A percentile compares a stretch with the other conserved stretches of the same genome.
These are phyloP conservation scores for Promerops cafer DNA, from an alignment of 2,113 vertebrate genomes.

Conservation along the genomic window DNA sequence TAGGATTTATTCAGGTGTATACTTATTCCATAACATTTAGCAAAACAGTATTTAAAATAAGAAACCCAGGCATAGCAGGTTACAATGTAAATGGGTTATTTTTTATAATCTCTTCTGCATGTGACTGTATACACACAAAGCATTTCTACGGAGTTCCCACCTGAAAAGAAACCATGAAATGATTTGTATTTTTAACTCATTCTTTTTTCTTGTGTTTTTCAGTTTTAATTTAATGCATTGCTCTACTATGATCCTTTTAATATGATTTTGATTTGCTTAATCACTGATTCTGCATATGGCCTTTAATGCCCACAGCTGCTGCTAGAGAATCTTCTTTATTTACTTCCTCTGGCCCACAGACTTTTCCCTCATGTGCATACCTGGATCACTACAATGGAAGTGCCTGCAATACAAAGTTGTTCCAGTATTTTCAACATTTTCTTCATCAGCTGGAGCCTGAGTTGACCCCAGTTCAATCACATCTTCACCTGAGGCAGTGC, in stretches of 20 bases:
- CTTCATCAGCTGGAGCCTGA: neutral
- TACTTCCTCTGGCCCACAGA: neutral
- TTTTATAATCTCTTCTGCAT: neutral
- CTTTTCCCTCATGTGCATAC: neutral
- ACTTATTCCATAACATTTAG: neutral
- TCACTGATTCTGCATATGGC: neutral
- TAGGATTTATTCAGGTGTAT: neutral
- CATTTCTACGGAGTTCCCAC: neutral
- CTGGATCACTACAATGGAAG: neutral
- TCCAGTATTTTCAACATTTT: neutral
- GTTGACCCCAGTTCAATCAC: neutral
- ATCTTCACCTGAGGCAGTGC: neutral
- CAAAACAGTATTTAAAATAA: neutral
- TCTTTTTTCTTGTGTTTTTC: neutral
- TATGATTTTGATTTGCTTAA: neutral
- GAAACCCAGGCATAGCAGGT: neutral
- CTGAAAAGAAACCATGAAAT: neutral
- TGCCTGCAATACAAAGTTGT: neutral
- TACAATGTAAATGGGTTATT: neutral
- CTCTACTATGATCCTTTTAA: neutral
- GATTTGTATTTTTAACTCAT: neutral
- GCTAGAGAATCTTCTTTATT: neutral
- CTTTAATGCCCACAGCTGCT: neutral
- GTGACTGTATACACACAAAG: neutral
- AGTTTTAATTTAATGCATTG: neutral